Base-by-base conservation (phyloP, 1,140 invertebrate genomes). In the Musca vetustissima region DNA sequence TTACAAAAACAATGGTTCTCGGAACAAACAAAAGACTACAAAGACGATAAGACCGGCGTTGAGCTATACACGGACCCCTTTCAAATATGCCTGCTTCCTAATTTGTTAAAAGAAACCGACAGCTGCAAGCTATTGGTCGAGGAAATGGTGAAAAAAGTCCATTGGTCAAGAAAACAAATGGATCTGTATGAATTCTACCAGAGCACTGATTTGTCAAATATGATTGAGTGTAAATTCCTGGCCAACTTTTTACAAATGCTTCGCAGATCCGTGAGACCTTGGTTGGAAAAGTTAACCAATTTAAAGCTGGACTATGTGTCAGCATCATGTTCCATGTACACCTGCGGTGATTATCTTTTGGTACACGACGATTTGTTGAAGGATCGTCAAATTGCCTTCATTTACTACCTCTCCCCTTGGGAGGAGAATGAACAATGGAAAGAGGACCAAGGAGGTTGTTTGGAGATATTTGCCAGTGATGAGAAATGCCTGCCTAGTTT, bases 121-220 rank as follows among this genome's bases (percentile, higher is more conserved):
- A 71, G 50, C 0, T 74, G 69, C 36, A 61, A 71, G 15, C 66
- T 72, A 11, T 57, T 81, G 32, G 77, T 81, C 0, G 68, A 77
- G 32, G 79, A 81, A 64, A 81, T 81, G 55, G 74, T 75, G 2
- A 67, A 87, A 19, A 77, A 87, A n/a, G 73, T 90, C n/a, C 84
- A 88, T 32, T 90, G 88, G 86, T 86, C 85, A 25, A 82, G 85
- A 32, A 86, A 88, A 68, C 88, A 86, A 69, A 88, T 89, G 84
- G 90, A 92, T 72, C 77, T 92, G 0, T 91, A 90, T 75, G 88
- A 91, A 77, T 91, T 91, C 76, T 88, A 89, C 69, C 89, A 90
- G 76, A 90, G 88, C 4, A 83, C 83, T 13, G 90, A 91, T 74
- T 78, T 92, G 21, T 85, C 84, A 8, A 85, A 86, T 66, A 74